Evolutionary conservation across 2,888 invertebrate species (phyloP).

Genomic region (Blastobasis lacticolella): DNA sequence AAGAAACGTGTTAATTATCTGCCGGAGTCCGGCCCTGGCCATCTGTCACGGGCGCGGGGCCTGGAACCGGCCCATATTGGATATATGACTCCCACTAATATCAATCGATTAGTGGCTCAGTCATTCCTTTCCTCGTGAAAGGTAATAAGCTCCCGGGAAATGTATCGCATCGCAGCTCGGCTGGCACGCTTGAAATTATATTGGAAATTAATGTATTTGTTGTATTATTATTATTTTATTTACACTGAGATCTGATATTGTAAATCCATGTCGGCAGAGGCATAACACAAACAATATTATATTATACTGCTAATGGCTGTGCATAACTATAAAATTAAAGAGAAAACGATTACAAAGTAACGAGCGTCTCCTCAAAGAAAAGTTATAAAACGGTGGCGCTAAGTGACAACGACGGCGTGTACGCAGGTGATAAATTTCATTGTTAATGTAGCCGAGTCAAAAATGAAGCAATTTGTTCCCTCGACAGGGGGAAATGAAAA

Average conservation of each 20-base stretch:
- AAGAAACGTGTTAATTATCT: conserved; percentile 72
- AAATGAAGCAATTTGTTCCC: conserved; percentile 66
- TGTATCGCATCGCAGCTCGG: too few species aligned
- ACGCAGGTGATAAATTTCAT: conserved; percentile 58
- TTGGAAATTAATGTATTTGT: too few species aligned
- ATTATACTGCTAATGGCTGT: not conserved
- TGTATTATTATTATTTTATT: too few species aligned
- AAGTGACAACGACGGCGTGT: conserved; percentile 40
- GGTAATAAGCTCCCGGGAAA: too few species aligned
- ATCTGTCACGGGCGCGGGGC: conserved; percentile 45
- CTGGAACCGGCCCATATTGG: not conserved
- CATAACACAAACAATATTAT: too few species aligned
- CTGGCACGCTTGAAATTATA: too few species aligned
- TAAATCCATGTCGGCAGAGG: too few species aligned
- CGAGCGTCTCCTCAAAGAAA: not conserved
- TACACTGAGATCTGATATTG: too few species aligned
- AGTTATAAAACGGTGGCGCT: not conserved
- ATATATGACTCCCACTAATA: not conserved
- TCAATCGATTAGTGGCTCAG: not conserved
- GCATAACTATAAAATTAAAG: not conserved
- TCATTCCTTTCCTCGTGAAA: not conserved
- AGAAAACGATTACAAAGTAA: not conserved
- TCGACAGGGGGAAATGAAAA: conserved; percentile 65
- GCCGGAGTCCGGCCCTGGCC: conserved; percentile 35
- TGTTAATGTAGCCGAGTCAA: conserved; percentile 53